A percentile compares a stretch with the other conserved stretches of the same genome.
phyloP scores from a whole-genome alignment of 53 echinoderm and acorn worm genomes.

The Paracentrotus lividus region DNA sequence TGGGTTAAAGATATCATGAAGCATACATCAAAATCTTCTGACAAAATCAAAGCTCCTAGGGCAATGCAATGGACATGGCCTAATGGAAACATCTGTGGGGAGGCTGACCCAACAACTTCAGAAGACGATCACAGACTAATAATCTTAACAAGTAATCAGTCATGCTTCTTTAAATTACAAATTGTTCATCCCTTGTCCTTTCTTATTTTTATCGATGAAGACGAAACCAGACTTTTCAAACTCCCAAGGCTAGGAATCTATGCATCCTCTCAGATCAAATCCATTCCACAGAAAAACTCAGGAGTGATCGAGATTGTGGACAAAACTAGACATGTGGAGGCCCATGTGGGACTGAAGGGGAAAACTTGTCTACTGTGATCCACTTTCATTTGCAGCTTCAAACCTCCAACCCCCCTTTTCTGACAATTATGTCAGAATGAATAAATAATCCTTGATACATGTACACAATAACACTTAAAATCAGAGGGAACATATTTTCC shows the following conservation, averaged over 20 bases:
- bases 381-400: not conserved
- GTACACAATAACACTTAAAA: too few relatives aligned
- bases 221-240: conserved; percentile 17
- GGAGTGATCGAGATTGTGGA: not conserved
- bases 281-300: not conserved
- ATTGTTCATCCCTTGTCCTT: not conserved
- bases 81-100: conserved; percentile 1
- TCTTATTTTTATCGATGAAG: not conserved
- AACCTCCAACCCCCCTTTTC: not conserved
- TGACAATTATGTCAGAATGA: not conserved
- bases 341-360: conserved; percentile 26
- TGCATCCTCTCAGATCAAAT: not conserved
- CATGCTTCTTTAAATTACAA: not conserved
- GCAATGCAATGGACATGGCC: conserved; percentile 35
- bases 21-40: not conserved
- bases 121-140: not conserved
- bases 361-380: not conserved
- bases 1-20: not conserved
- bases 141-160: not conserved
- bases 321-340: not conserved
- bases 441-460: not conserved
- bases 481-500: too few relatives aligned
- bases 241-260: not conserved
- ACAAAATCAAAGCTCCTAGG: not conserved
- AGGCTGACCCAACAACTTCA: not conserved